Base-by-base conservation (phyloP, 2,888 invertebrate genomes). In the Phortica okadai region DNA sequence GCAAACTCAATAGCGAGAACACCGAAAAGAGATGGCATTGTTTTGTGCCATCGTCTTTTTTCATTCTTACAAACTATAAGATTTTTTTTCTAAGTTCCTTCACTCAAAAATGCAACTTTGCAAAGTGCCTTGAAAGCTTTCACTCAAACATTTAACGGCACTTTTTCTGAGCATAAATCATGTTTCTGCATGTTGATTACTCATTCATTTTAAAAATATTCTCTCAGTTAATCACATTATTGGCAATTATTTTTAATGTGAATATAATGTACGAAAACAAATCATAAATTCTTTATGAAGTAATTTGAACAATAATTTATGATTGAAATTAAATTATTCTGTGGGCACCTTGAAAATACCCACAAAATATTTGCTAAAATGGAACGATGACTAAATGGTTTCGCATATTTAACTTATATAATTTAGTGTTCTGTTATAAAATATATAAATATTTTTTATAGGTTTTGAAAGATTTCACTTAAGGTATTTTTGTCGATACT, bases 101-200 rank as follows among this genome's bases (percentile, higher is more conserved):
- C 33, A 42, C 74, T 85, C 73, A 84, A 76, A 59, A 74, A 74
- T 70, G 70, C 84, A 83, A 83, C 81, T 79, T 77, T 87, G 85
- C 85, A 72, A 8, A 33, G 75, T 10, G n/a, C 76, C 54, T 50
- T 76, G 70, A 16, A 54, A 73, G 54, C 64, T 64, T 64, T 64
- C 41, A 64, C 64, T 64, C 64, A 64, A 41, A 64, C 14, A 33
- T 33, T 33, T 33, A 33, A 64, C 10, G 59, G 21, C 3, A 67
- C 16, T 50, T 50, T 14, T 50, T 50, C 50, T 8, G 14, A 50
- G 10, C 8, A 50, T 11, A 11, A 8, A 50, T 11, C 50, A 50
- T 14, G 50, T 50, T 50, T 50, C 14, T 14, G 50, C 50, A 14
- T 8, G 10, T 2, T 14, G 33, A 64, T 64, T 64, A 64, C 64